These are phyloP conservation scores for Euleptes europaea DNA, from an alignment of 2,113 vertebrate genomes.

Conservation along the genomic window DNA sequence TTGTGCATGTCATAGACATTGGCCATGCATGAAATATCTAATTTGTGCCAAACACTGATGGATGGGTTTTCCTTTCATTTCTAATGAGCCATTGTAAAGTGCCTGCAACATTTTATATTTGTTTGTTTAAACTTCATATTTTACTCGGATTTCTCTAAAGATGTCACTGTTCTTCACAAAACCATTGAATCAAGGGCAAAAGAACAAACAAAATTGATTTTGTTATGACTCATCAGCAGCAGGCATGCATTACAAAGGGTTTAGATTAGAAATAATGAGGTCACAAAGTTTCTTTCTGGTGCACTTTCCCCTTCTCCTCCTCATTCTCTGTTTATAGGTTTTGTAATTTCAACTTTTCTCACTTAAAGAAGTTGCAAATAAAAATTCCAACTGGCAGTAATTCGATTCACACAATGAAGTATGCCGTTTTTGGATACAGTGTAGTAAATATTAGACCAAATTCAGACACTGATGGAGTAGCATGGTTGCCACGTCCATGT, in stretches of 20 bases:
- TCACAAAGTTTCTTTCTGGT: slow-evolving; percentile 13
- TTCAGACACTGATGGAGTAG: neutral
- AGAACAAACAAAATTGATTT: slow-evolving; percentile 32
- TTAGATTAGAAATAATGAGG: slow-evolving; percentile 45
- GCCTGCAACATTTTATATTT: slow-evolving; percentile 43
- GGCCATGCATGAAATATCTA: slow-evolving; percentile 47
- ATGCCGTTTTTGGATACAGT: neutral
- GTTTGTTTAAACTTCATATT: slow-evolving; percentile 55
- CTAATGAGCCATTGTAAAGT: slow-evolving; percentile 53
- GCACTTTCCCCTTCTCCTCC: neutral
- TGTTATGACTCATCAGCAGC: slow-evolving; percentile 26
- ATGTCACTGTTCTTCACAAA: slow-evolving; percentile 15
- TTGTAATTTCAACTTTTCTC: neutral
- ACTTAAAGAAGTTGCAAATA: neutral
- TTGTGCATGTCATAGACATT: slow-evolving; percentile 38
- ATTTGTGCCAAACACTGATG: slow-evolving; percentile 57
- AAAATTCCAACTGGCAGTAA: neutral
- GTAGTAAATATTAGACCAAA: neutral
- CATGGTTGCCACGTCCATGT: neutral
- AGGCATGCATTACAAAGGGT: slow-evolving; percentile 27
- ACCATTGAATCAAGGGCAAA: slow-evolving; percentile 43
- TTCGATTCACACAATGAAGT: neutral
- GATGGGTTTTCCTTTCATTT: slow-evolving; percentile 57
- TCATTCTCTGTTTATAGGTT: neutral
- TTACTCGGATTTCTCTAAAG: slow-evolving; percentile 37